Base-by-base conservation (phyloP, 37 sponge, comb jelly and placozoan species). In the Haliclona indistincta region DNA sequence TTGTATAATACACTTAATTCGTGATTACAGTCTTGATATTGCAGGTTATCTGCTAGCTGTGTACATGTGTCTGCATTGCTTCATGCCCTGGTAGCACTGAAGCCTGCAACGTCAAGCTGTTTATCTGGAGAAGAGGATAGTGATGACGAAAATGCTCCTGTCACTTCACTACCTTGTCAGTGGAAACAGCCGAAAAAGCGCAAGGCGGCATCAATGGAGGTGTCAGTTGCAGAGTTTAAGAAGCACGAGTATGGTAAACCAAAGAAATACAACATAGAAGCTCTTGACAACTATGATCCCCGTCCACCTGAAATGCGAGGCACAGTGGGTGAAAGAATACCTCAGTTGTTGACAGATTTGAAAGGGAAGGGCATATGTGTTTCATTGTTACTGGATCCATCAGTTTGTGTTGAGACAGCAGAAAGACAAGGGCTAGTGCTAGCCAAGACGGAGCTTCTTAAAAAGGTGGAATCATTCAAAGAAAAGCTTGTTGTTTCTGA, bases 271-370 rank as follows among this genome's bases (percentile, higher is more conserved):
- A 75, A 34, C 22, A 22, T 68, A 0, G 26, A 68, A 35, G 49
- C 3, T 5, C 20, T 86, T 34, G 87, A 87, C 47, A 43, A 68
- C 29, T 80, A 68, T 75, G 81, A 87, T 60, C 87, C 87, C 49
- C 56, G 81, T 28, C 87, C 81, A 52, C 41, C n/a, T 17, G 51
- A 75, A 54, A 69, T 80, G 25, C 63, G 72, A 52, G 78, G 78
- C 5, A 51, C 42, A 29, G 73, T 61, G 30, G 4, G 15, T 26
- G 41, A 32, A 38, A 43, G 54, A 4, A 25, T 84, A 3, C 71
- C 71, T 25, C 53, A 33, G 5, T 55, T 84, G 56, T 73, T 84
- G 54, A 54, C 76, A 4, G 61, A 77, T 29, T 20, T 84, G 4
- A 11, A 51, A 20, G 77, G 84, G 4, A 32, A 76, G 33, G 52